Conservation (phyloP, 2,888 invertebrate species). For the Cerastis rubricosa region DNA sequence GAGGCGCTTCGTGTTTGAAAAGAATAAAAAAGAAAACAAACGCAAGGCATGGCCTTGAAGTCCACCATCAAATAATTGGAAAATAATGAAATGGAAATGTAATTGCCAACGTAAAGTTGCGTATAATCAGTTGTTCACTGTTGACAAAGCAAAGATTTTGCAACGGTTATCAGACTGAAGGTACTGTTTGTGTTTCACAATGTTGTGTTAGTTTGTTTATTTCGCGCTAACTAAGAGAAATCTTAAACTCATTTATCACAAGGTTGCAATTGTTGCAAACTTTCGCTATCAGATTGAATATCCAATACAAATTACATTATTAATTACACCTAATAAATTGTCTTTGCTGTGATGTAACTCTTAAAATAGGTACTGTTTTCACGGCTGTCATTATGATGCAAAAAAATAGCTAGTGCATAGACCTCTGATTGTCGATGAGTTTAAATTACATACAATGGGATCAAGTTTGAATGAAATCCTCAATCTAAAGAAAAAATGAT, state of each 20-base stretch:
- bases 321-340: neutral
- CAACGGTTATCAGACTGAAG: constrained; percentile 27
- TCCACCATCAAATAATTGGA: constrained; percentile 1
- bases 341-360: neutral
- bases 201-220: constrained; percentile 52
- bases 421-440: neutral
- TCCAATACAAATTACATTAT: neutral
- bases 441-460: neutral
- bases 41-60: constrained; percentile 3
- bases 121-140: constrained; percentile 30
- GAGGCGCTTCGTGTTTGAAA: constrained; percentile 3
- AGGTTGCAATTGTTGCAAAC: constrained; percentile 45
- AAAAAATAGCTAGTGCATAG: neutral
- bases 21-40: constrained; percentile 14
- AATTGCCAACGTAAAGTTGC: constrained; percentile 42
- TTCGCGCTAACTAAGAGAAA: constrained; percentile 46
- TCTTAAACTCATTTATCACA: constrained; percentile 48
- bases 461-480: neutral
- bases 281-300: constrained; percentile 47
- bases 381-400: neutral
- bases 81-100: constrained; percentile 34
- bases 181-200: constrained; percentile 58
- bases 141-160: constrained; percentile 54
- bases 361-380: neutral
- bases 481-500: neutral